A percentile compares a stretch with the other conserved stretches of the same genome.
These are phyloP conservation scores for Oryzias woworae DNA, from an alignment of 2,113 vertebrate species.

Conservation along the genomic window DNA sequence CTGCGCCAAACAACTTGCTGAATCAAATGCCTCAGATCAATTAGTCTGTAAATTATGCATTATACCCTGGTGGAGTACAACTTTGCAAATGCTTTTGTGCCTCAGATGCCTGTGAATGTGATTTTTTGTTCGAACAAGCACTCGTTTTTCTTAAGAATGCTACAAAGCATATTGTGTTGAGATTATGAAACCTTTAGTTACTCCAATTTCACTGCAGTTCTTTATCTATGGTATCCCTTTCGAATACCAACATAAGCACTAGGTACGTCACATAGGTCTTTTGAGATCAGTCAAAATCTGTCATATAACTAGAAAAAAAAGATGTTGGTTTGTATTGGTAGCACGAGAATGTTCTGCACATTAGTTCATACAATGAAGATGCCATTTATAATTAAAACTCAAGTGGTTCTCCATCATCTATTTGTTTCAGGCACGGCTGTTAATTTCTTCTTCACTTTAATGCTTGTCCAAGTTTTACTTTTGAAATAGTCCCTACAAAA, in stretches of 20 bases:
- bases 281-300: no score
- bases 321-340: constrained; percentile 44
- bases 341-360: constrained; percentile 55
- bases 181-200: no score
- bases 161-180: no score
- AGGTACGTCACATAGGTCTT: no score
- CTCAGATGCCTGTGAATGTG: constrained; percentile 28
- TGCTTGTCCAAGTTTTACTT: constrained; percentile 74
- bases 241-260: not conserved
- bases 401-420: constrained; percentile 66
- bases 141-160: not conserved
- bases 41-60: constrained; percentile 67
- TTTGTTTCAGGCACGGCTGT: constrained; percentile 61
- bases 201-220: constrained; percentile 15
- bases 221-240: constrained; percentile 6
- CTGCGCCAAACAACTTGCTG: constrained; percentile 44
- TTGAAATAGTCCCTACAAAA: constrained; percentile 74
- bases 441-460: constrained; percentile 58
- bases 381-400: constrained; percentile 70
- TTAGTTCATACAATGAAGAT: constrained; percentile 64
- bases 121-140: constrained; percentile 27
- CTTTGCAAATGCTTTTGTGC: constrained; percentile 26
- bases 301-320: not conserved
- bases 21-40: constrained; percentile 62
- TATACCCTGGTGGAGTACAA: constrained; percentile 50